Evolutionary conservation across 2,113 vertebrate species (phyloP), one percentile per base, ranked within the genome.

Genomic region (Prunella fulvescens): DNA sequence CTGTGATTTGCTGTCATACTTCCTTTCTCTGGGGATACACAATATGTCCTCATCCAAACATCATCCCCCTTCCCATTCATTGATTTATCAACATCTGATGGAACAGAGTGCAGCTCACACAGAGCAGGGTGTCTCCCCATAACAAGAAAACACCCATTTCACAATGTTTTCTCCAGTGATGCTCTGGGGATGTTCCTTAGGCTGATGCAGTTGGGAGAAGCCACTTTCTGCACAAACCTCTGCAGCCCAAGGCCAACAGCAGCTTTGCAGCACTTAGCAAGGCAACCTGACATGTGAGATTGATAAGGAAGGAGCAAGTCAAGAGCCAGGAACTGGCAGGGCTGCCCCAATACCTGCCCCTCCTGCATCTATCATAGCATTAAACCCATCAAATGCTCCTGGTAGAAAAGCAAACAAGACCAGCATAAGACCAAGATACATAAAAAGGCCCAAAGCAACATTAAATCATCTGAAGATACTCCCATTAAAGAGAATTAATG

Each of bases 401-500:
- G 44, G 79, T 91, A 85, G 72, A 85, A 92, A 71, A 95, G 76
- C 80, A 95, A 97, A 96, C 84, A 94, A 80, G 89, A 79, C 54
- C 85, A 6, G 65, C 65, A 9, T 66, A 86, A 90, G 86, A 96
- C 40, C 74, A 67, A 86, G 92, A 86, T n/a, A 84, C 18, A 88
- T 86, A 84, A 95, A 97, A 94, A 88, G 72, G 61, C 76, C 79
- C 86, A 81, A 81, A 92, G 93, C 76, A 86, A 88, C 79, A 88
- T 85, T 96, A 97, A 95, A 97, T 97, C 86, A 92, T 94, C 54
- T 73, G 83, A 95, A 90, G 95, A 96, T 96, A 86, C 81, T 66
- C 60, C 86, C 79, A 96, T 94, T 96, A 97, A 95, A 88, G 69
- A 97, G 91, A 95, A 92, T 96, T 96, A 97, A 82, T 82, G 93